These are phyloP conservation scores for Mermis nigrescens DNA, from an alignment of 2,888 invertebrate genomes.

Conservation along the genomic window DNA sequence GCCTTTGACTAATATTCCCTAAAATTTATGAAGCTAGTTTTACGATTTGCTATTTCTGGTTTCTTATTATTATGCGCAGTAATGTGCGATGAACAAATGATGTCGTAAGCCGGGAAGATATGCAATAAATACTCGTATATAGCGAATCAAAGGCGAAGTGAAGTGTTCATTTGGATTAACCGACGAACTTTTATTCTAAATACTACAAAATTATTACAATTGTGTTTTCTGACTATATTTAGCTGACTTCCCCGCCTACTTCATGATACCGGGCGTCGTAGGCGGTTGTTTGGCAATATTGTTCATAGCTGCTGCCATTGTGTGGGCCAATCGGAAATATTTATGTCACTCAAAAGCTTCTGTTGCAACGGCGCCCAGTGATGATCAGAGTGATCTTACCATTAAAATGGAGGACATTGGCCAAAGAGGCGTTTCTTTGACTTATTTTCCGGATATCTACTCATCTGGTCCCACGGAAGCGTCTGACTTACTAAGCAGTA, in stretches of 20 bases:
- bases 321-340: constrained; percentile 7
- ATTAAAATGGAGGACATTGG: constrained; percentile 28
- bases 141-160: too few relatives aligned
- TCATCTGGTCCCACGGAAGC: constrained; percentile 12
- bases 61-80: too few relatives aligned
- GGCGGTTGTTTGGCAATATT: constrained; percentile 10
- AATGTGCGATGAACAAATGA: too few relatives aligned
- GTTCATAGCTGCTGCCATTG: background rate
- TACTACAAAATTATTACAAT: too few relatives aligned
- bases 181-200: background rate
- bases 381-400: constrained; percentile 26
- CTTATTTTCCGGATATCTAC: constrained; percentile 26
- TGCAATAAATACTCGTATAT: too few relatives aligned
- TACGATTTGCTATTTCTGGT: too few relatives aligned
- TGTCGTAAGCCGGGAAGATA: too few relatives aligned
- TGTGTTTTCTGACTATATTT: constrained; percentile 1
- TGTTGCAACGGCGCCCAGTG: too few relatives aligned
- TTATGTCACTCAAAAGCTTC: constrained; percentile 7
- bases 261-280: constrained; percentile 11
- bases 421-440: constrained; percentile 16
- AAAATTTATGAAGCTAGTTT: too few relatives aligned
- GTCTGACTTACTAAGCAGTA: background rate
- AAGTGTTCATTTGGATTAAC: background rate
- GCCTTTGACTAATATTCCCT: too few relatives aligned
- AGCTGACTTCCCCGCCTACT: background rate